Evolutionary conservation across 2,797 vertebrate species (phyloP).

Genomic region (Novumbra hubbsi): DNA sequence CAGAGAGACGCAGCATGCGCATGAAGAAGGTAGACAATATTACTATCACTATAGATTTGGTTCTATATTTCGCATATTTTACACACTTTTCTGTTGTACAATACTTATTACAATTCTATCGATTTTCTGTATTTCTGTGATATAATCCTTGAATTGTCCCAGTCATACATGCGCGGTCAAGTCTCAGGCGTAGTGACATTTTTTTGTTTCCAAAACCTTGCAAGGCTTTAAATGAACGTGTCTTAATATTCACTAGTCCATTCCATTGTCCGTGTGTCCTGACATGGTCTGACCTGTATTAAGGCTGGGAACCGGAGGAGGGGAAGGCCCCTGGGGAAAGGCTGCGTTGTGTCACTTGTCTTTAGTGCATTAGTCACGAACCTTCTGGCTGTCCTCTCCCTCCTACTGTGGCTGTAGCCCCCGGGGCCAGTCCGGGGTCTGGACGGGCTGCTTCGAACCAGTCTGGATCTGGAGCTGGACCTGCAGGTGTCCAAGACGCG

Average conservation of each 20-base stretch:
- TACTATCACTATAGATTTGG: neutral
- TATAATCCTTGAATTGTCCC: no score
- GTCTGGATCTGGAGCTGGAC: slow-evolving; percentile 92
- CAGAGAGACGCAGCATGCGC: slow-evolving; percentile 91
- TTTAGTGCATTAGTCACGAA: neutral
- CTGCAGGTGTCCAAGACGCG: slow-evolving; percentile 92
- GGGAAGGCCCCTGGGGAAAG: neutral
- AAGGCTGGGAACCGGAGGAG: slow-evolving; percentile 10
- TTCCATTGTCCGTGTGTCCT: slow-evolving; percentile 48
- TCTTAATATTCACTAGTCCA: slow-evolving; percentile 49
- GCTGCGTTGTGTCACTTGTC: neutral
- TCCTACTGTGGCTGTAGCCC: slow-evolving; percentile 51
- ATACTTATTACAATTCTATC: no score
- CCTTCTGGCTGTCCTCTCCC: neutral
- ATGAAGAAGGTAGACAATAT: slow-evolving; percentile 85
- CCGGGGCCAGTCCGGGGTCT: slow-evolving; percentile 63
- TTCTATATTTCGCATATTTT: no score
- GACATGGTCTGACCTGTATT: slow-evolving; percentile 33
- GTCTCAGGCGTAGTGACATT: neutral
- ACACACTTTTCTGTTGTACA: no score
- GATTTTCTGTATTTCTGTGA: neutral
- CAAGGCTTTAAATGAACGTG: slow-evolving; percentile 14
- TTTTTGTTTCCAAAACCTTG: neutral
- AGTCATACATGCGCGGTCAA: neutral
- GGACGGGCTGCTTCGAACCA: slow-evolving; percentile 84